phyloP scores from a whole-genome alignment of 2,888 invertebrate species.

The Agrotis segetum region DNA sequence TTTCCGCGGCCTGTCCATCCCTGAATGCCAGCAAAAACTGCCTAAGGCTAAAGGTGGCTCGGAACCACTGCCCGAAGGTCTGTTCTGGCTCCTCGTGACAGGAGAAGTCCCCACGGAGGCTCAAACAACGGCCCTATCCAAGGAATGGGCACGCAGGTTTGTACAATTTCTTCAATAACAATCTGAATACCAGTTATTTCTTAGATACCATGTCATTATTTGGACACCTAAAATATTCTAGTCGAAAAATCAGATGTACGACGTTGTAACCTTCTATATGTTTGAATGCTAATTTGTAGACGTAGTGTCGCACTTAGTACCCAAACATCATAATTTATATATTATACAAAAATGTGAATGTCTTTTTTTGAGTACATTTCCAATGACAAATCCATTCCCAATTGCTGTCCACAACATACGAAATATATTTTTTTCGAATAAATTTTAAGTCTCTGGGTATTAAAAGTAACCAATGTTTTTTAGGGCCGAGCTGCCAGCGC shows the following conservation, averaged over 20 bases:
- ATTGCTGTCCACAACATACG: too few relatives aligned
- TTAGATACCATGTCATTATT: not conserved
- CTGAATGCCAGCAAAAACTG: slow-evolving; percentile 94
- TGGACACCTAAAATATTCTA: not conserved
- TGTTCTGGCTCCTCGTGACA: slow-evolving; percentile 95
- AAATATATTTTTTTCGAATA: too few relatives aligned
- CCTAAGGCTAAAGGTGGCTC: slow-evolving; percentile 93
- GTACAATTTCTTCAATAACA: slow-evolving; percentile 16
- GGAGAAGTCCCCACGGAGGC: slow-evolving; percentile 94
- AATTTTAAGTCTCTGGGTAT: not conserved
- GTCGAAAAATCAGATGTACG: not conserved
- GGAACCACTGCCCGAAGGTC: slow-evolving; percentile 95
- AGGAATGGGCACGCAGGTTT: slow-evolving; percentile 94
- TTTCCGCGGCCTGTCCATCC: slow-evolving; percentile 98
- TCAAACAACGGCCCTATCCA: slow-evolving; percentile 93
- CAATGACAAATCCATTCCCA: not conserved
- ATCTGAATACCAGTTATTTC: not conserved
- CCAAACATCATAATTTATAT: not conserved
- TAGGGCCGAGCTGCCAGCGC: slow-evolving; percentile 96
- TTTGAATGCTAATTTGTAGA: slow-evolving; percentile 2
- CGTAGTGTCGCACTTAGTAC: not conserved
- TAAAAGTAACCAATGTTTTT: not conserved
- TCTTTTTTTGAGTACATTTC: not conserved
- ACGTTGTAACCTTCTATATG: not conserved
- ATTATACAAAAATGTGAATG: slow-evolving; percentile 7